These are phyloP conservation scores for Rhamphomyia laevipes DNA, from an alignment of 2,888 invertebrate species.

Conservation along the genomic window DNA sequence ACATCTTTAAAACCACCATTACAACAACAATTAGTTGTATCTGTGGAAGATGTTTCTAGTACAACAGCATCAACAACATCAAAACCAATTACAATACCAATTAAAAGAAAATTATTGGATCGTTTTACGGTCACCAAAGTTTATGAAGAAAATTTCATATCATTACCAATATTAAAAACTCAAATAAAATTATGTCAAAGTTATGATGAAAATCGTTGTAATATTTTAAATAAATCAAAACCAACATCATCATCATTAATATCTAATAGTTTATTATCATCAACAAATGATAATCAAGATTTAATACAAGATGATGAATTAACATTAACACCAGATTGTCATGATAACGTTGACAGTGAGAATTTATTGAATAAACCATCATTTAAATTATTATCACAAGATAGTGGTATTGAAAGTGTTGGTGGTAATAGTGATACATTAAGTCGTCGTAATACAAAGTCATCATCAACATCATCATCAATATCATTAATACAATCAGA, in stretches of 20 bases:
- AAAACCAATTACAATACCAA: constrained; percentile 15
- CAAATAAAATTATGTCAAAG: not conserved
- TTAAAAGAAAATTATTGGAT: too few relatives aligned
- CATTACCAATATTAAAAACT: not conserved
- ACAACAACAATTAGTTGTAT: too few relatives aligned
- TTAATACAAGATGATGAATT: not conserved
- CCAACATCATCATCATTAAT: not conserved
- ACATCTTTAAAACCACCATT: constrained; percentile 14
- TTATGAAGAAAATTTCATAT: not conserved
- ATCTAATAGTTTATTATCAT: not conserved
- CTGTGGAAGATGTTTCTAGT: not conserved
- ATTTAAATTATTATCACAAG: constrained; percentile 30
- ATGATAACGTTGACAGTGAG: not conserved
- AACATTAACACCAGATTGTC: not conserved
- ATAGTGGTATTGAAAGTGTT: constrained; percentile 35
- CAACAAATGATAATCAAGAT: not conserved
- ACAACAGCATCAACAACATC: constrained; percentile 11
- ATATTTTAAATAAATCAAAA: too few relatives aligned
- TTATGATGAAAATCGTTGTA: not conserved
- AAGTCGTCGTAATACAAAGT: constrained; percentile 10
- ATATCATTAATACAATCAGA: constrained; percentile 7
- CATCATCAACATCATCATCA: constrained; percentile 13
- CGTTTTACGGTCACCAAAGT: too few relatives aligned
- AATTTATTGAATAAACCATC: constrained; percentile 13
- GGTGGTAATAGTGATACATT: constrained; percentile 10